Conservation (phyloP, 2,797 vertebrate genomes). For the Squalus acanthias region DNA sequence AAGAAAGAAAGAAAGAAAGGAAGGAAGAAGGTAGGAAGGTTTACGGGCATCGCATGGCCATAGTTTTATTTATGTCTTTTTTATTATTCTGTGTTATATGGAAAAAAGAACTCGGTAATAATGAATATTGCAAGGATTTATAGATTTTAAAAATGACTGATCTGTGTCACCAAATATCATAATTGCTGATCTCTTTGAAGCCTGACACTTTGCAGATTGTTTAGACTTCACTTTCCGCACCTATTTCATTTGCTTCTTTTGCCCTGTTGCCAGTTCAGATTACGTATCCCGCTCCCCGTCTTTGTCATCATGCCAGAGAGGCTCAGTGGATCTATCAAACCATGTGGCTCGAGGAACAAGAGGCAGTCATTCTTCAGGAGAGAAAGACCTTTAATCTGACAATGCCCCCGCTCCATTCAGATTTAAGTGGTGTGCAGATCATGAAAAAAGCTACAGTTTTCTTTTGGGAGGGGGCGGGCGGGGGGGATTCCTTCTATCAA, state of each 20-base stretch:
- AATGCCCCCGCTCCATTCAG: constrained; percentile 35
- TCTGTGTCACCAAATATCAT: constrained; percentile 32
- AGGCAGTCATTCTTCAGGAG: constrained; percentile 42
- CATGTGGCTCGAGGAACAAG: constrained; percentile 43
- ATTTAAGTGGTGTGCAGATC: constrained; percentile 45
- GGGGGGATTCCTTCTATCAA: constrained; percentile 39
- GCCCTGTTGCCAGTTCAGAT: constrained; percentile 41
- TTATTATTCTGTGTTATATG: not conserved
- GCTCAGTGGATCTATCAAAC: constrained; percentile 43
- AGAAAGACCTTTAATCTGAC: constrained; percentile 45
- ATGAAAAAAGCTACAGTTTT: constrained; percentile 51
- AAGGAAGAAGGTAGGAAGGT: not conserved
- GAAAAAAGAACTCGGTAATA: not conserved
- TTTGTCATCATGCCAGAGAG: constrained; percentile 53
- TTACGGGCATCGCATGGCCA: not conserved
- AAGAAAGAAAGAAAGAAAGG: too few species aligned
- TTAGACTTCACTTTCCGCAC: constrained; percentile 48
- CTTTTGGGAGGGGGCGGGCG: constrained; percentile 25
- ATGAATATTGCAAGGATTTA: not conserved
- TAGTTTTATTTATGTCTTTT: not conserved
- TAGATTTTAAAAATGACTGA: not conserved
- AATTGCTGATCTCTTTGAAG: constrained; percentile 51
- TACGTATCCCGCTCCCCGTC: constrained; percentile 40
- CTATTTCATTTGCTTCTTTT: constrained; percentile 47
- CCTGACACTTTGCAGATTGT: constrained; percentile 38